Evolutionary conservation across 1,140 invertebrate species (phyloP).

Genomic region (Pantala flavescens): DNA sequence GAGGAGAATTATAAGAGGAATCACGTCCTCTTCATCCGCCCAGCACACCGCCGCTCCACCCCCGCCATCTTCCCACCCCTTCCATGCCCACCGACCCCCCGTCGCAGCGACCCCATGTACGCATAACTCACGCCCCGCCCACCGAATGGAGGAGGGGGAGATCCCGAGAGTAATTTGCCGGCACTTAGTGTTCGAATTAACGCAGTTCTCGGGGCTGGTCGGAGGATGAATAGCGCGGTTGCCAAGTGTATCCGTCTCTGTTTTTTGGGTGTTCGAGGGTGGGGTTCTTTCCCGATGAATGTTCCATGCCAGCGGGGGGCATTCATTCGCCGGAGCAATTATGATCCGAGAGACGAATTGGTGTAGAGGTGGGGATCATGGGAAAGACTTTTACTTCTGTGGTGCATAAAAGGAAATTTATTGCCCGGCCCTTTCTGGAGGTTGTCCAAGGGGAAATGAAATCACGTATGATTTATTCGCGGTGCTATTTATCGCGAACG

Average conservation of each 20-base stretch:
- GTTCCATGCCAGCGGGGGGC: too few species aligned
- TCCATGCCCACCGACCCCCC: not conserved
- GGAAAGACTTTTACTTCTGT: not conserved
- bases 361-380: not conserved
- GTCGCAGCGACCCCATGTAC: not conserved
- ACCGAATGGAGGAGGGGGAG: not conserved
- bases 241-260: not conserved
- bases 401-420: constrained; percentile 3
- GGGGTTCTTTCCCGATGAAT: too few species aligned
- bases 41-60: not conserved
- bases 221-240: not conserved
- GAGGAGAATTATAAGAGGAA: not conserved
- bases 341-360: too few species aligned
- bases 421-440: not conserved
- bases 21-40: constrained; percentile 2
- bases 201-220: not conserved
- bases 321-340: too few species aligned
- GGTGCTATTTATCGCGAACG: not conserved
- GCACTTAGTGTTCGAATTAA: constrained; percentile 6
- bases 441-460: not conserved
- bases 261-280: not conserved
- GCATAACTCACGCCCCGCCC: constrained; percentile 1
- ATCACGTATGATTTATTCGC: not conserved
- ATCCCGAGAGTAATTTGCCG: not conserved
- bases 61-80: not conserved